Base-by-base conservation (phyloP, 2,113 vertebrate genomes). In the Mionectes macconnelli region DNA sequence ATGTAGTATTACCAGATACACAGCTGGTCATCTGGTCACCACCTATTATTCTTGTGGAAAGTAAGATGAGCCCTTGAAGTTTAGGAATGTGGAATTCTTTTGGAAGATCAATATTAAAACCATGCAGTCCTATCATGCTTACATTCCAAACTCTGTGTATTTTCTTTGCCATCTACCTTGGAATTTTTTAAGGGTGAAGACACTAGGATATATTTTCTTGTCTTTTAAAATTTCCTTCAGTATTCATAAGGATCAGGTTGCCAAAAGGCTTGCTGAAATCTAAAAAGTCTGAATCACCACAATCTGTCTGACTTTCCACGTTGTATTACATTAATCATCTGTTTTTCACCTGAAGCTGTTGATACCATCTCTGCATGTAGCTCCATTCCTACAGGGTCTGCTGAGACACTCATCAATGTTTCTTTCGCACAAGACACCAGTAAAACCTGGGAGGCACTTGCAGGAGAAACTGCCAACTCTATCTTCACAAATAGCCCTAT, bases 331-430 rank as follows among this genome's bases (percentile, higher is more conserved):
- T n/a, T 19, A 76, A 33, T 75, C 8, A 90, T 62, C 31, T 40
- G 25, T 33, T 86, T 94, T 96, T 98, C 97, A 99, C 99, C 98
- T 99, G 98, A 98, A 99, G 84, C 95, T 96, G 89, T 98, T 98
- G 83, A 99, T 87, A n/a, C 94, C 98, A 50, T 99, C 99, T 93
- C 97, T 97, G 94, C 99, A 99, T 0, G 97, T 98, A 85, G 98
- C 99, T 97, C 99, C 99, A 56, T 99, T 99, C 86, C 98, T 98
- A 92, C 99, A 99, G 17, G 99, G 99, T 90, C 98, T 93, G 78
- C 98, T 99, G 96, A 98, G 96, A 96, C 99, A 99, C 37, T 99
- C 99, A 67, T 99, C 98, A 0, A 98, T 62, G 73, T 99, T 98
- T 84, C 98, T 97, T 97, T 99, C 99, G 84, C 99, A 99, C 24